Base-by-base conservation (phyloP, 2,797 vertebrate species). In the Gallinago stenura region DNA sequence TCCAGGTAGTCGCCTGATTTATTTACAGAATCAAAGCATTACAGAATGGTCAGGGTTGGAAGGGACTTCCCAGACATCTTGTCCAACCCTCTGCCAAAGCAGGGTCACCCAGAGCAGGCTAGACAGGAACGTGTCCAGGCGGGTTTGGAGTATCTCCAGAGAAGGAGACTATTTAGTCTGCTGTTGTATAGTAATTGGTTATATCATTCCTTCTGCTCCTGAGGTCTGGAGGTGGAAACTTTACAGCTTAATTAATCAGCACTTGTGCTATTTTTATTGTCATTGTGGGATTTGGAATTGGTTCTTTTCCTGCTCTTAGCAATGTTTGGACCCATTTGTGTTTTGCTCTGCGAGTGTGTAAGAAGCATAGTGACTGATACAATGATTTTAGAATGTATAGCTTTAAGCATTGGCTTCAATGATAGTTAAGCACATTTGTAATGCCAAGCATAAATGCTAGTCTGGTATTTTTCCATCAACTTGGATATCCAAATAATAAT, bases 111-210 rank as follows among this genome's bases (percentile, higher is more conserved):
- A 28, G 50, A 51, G 26, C 50, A 51, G 50, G 50, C 26, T 51
- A 9, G 50, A 28, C 26, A 51, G 50, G 50, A 28, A 17, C 25
- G 19, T 6, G 18, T 56, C 19, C 31, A 21, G 31, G 54, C 7
- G 2, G 54, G 31, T n/a, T n/a, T n/a, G 19, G 54, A n/a, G 20
- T n/a, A 14, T n/a, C 54, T 56, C 54, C 54, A 56, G 31, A 56
- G 54, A 21, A 51, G 26, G 26, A 53, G 50, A 56, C 54, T 56
- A 25, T 81, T 77, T 86, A 71, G 22, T 94, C 64, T 93, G 60
- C 75, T 87, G 91, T 94, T 95, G 46, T 54, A 14, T 37, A 62
- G 68, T 65, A 82, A 72, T 61, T 82, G 50, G n/a, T 94, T 83
- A 9, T 89, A 57, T 75, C 33, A 41, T 69, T 91, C 37, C 64